These are phyloP conservation scores for Thomomys bottae DNA, from an alignment of 2,113 vertebrate genomes.

Conservation along the genomic window DNA sequence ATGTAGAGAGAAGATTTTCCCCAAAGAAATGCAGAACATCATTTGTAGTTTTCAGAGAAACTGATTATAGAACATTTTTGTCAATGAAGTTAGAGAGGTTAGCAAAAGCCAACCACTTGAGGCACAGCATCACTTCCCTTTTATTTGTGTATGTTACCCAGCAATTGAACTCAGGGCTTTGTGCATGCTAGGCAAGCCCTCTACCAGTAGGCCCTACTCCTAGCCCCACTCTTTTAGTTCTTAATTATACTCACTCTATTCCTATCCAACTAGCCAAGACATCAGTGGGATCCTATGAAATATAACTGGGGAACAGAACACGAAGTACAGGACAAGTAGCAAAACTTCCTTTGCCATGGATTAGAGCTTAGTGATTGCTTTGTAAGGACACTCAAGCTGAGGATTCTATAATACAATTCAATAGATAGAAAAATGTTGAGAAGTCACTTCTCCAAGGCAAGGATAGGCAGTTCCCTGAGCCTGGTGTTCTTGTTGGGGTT, in stretches of 20 bases:
- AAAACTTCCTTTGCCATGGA: not conserved
- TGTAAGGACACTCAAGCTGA: conserved; percentile 10
- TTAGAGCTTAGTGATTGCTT: not conserved
- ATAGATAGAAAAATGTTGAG: not conserved
- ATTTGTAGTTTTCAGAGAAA: not conserved
- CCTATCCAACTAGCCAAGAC: not conserved
- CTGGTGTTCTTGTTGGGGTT: not conserved
- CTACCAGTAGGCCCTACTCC: no score
- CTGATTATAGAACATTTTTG: not conserved
- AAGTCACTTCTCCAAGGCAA: conserved; percentile 10
- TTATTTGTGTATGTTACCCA: no score
- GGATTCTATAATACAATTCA: not conserved
- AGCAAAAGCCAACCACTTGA: no score
- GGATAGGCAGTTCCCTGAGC: not conserved
- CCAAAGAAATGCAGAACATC: not conserved
- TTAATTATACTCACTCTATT: conserved; percentile 26
- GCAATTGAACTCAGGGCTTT: no score
- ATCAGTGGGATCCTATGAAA: not conserved
- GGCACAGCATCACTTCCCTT: no score
- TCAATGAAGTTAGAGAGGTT: not conserved
- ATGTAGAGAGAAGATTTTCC: conserved; percentile 17
- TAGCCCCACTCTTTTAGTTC: no score
- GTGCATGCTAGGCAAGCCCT: no score
- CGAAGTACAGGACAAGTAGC: not conserved
- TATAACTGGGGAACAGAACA: not conserved